These are phyloP conservation scores for Melinopterus prodromus DNA, from an alignment of 2,888 invertebrate species.

Conservation along the genomic window DNA sequence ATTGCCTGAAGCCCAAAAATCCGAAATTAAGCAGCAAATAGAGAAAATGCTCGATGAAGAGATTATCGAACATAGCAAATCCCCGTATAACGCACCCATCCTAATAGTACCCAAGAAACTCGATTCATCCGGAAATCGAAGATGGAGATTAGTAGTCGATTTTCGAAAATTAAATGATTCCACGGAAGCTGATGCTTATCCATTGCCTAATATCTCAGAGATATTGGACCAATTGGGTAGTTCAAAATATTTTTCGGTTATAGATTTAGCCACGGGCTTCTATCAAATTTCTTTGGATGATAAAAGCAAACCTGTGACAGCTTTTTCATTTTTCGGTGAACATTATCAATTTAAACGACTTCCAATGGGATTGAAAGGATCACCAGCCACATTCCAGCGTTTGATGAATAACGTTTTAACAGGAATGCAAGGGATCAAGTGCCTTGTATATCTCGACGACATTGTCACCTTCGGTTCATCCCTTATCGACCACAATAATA, in stretches of 20 bases:
- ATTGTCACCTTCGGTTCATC: too few relatives aligned
- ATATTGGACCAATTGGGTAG: constrained; percentile 39
- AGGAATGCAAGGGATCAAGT: too few relatives aligned
- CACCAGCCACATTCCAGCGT: constrained; percentile 18
- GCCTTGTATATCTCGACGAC: too few relatives aligned
- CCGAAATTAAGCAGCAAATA: constrained; percentile 30
- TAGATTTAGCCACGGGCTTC: constrained; percentile 51
- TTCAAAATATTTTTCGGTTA: constrained; percentile 48
- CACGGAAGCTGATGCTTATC: constrained; percentile 48
- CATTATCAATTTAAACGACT: constrained; percentile 11
- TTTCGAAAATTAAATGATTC: constrained; percentile 29
- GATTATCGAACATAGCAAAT: too few relatives aligned
- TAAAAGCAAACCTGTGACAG: background rate
- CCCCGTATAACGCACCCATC: too few relatives aligned
- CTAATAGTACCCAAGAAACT: too few relatives aligned
- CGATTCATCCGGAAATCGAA: constrained; percentile 26
- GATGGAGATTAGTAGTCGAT: constrained; percentile 32
- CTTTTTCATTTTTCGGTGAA: constrained; percentile 16
- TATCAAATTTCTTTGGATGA: constrained; percentile 46
- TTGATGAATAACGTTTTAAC: background rate
- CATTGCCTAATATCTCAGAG: constrained; percentile 41
- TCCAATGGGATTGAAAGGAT: constrained; percentile 17
- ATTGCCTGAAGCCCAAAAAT: constrained; percentile 27
- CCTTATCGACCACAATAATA: too few relatives aligned
- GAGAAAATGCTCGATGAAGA: constrained; percentile 35